phyloP scores from a whole-genome alignment of 2,888 invertebrate species.

The Xestia c-nigrum region DNA sequence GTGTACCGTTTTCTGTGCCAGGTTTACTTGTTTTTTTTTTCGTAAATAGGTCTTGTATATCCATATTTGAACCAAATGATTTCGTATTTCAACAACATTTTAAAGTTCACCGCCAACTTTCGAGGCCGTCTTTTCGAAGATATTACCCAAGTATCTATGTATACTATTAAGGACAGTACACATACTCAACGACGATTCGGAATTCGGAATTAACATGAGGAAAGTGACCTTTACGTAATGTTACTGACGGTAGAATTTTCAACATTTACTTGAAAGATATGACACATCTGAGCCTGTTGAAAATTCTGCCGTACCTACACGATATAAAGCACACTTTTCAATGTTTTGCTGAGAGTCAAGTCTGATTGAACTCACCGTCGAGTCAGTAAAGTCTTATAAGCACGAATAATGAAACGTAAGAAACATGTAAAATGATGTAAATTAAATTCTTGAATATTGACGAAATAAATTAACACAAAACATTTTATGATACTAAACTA shows the following conservation, averaged over 20 bases:
- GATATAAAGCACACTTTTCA: background rate
- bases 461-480: conserved; percentile 15
- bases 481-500: conserved; percentile 7
- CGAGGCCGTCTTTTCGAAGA: background rate
- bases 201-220: background rate
- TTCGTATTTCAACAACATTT: conserved; percentile 10
- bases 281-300: background rate
- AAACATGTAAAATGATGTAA: background rate
- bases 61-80: background rate
- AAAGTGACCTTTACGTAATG: background rate
- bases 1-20: too few species aligned
- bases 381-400: background rate
- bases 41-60: background rate
- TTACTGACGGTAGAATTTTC: background rate
- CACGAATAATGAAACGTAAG: background rate
- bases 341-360: background rate
- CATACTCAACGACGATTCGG: background rate
- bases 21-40: background rate
- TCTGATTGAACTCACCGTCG: background rate
- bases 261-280: background rate
- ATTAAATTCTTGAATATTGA: background rate
- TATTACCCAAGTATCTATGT: conserved; percentile 29
- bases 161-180: background rate
- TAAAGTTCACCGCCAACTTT: background rate
- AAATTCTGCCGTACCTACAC: background rate